Conservation (phyloP, 2,113 vertebrate genomes). For the Chaetops frenatus region DNA sequence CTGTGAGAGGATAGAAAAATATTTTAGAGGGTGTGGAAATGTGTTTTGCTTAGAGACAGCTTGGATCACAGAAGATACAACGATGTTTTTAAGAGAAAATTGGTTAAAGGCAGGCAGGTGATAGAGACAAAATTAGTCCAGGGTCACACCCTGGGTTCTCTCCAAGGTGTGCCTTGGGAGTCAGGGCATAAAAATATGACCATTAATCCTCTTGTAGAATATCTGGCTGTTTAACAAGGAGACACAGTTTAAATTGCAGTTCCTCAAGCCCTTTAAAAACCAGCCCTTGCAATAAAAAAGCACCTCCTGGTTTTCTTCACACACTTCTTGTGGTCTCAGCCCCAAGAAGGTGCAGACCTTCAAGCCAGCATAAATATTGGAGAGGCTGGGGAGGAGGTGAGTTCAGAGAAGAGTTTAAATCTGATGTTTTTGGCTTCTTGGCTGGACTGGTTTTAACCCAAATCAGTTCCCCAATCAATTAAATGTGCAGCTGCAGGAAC, state of each 20-base stretch:
- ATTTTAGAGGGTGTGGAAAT: neutral
- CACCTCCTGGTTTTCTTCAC: neutral
- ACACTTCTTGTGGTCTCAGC: neutral
- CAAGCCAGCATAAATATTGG: neutral
- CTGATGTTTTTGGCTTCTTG: neutral
- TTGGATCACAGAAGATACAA: neutral
- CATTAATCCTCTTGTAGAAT: neutral
- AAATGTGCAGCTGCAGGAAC: constrained; percentile 42
- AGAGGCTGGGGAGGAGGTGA: neutral
- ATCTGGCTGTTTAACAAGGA: neutral
- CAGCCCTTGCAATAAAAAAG: neutral
- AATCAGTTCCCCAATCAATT: neutral
- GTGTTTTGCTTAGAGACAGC: neutral
- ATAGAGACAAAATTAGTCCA: neutral
- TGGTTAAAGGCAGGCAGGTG: neutral
- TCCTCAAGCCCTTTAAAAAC: neutral
- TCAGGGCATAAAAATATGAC: neutral
- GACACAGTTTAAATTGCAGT: neutral
- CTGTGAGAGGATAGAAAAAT: neutral
- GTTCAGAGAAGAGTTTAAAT: neutral
- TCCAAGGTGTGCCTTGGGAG: neutral
- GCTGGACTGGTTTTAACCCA: neutral
- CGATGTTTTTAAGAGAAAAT: neutral
- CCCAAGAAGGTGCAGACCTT: neutral
- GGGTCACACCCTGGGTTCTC: neutral